Conservation (phyloP, 2,888 invertebrate species). For the Drosophila buzzatii region DNA sequence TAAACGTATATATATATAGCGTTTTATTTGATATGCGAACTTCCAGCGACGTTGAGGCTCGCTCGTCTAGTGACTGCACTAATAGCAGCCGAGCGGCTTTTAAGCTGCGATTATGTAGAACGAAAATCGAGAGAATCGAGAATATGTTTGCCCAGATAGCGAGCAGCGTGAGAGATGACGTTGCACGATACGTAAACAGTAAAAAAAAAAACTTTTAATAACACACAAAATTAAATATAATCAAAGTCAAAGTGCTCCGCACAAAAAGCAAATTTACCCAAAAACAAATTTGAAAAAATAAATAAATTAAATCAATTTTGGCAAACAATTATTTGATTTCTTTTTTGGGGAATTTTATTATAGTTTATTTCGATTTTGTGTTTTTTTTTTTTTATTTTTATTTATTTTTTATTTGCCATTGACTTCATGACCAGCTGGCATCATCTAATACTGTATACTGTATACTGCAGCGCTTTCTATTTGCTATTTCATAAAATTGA, state of each 20-base stretch:
- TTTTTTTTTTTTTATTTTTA: not conserved
- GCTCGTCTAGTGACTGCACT: slow-evolving; percentile 56
- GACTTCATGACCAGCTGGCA: slow-evolving; percentile 15
- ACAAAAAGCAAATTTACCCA: slow-evolving; percentile 29
- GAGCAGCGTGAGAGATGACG: slow-evolving; percentile 19
- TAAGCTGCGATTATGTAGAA: slow-evolving; percentile 57
- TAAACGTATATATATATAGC: not conserved
- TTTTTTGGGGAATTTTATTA: slow-evolving; percentile 3
- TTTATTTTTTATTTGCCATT: not conserved
- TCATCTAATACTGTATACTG: slow-evolving; percentile 68
- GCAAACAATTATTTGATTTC: slow-evolving; percentile 2
- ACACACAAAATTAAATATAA: slow-evolving; percentile 38
- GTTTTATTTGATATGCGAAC: slow-evolving; percentile 9
- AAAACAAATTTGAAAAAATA: no score
- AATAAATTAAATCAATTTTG: not conserved
- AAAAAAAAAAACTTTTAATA: slow-evolving; percentile 13
- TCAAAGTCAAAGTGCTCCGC: slow-evolving; percentile 19
- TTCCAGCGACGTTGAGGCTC: slow-evolving; percentile 44
- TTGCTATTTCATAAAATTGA: slow-evolving; percentile 9
- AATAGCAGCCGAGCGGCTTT: slow-evolving; percentile 58
- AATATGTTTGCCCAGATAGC: slow-evolving; percentile 30
- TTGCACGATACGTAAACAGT: slow-evolving; percentile 6
- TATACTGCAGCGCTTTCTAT: slow-evolving; percentile 14
- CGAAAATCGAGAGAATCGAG: slow-evolving; percentile 36
- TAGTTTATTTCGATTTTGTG: slow-evolving; percentile 1